Conservation (phyloP, 53 echinoderm and acorn worm genomes). For the Pentamera pediparva region DNA sequence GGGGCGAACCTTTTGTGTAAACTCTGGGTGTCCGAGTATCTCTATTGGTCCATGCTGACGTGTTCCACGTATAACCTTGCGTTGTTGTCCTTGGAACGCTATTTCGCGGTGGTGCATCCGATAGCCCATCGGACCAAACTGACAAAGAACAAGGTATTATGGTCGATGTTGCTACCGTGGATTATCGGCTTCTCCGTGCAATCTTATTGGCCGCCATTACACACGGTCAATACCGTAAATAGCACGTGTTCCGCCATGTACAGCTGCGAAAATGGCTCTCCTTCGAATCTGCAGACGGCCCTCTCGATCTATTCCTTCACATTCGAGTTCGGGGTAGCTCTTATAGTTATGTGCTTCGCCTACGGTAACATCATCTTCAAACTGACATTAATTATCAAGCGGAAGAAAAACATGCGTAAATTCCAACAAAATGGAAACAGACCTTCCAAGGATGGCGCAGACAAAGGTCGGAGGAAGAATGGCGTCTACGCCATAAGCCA, state of each 20-base stretch:
- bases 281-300: not conserved
- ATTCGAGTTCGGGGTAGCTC: not conserved
- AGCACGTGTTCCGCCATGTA: not conserved
- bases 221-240: not conserved
- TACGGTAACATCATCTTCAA: not conserved
- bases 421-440: not conserved
- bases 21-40: not conserved
- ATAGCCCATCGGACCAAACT: not conserved
- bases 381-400: not conserved
- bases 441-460: not conserved
- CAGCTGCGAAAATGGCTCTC: not conserved
- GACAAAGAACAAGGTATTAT: not conserved
- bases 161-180: not conserved
- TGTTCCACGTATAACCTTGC: slow-evolving; percentile 1
- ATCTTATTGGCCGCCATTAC: not conserved
- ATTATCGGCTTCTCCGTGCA: not conserved
- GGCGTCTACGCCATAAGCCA: no score
- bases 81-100: not conserved
- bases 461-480: no score
- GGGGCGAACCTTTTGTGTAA: not conserved
- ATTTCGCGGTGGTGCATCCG: not conserved
- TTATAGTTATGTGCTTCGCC: not conserved
- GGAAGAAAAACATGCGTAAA: not conserved
- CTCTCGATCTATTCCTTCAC: not conserved
- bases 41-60: not conserved